Evolutionary conservation across 2,888 invertebrate species (phyloP).

Genomic region (Neoascia interrupta): DNA sequence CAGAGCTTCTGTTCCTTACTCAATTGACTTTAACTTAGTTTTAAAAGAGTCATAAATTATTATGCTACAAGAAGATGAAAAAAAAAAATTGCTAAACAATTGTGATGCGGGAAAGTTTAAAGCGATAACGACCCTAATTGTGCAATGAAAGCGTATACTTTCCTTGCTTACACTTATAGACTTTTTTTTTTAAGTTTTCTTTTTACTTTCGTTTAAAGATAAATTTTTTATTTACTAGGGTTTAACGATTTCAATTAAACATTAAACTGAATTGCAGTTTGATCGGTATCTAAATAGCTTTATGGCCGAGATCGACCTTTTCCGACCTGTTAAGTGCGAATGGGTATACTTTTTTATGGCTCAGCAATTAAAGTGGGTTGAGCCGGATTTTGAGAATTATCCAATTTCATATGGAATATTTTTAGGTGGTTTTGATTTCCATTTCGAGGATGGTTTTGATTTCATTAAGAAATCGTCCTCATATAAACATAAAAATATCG

Average conservation of each 20-base stretch:
- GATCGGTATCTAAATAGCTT: neutral
- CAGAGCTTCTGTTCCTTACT: no score
- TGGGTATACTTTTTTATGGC: no score
- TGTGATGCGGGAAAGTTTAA: conserved; percentile 44
- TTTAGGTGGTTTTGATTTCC: no score
- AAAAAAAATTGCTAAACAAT: no score
- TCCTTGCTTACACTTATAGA: conserved; percentile 25
- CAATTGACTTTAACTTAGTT: no score
- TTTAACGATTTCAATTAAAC: conserved; percentile 19
- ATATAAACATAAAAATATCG: no score
- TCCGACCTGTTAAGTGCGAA: conserved; percentile 18
- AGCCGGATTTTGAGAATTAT: neutral
- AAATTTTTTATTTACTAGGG: conserved; percentile 2
- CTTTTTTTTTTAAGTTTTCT: conserved; percentile 14
- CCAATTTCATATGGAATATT: no score
- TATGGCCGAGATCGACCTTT: conserved; percentile 9
- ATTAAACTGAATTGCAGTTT: conserved; percentile 8
- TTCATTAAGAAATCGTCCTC: no score
- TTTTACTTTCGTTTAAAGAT: conserved; percentile 45
- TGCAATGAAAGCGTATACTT: conserved; percentile 51
- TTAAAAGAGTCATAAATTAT: no score
- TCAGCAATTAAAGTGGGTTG: conserved; percentile 19
- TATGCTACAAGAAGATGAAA: no score
- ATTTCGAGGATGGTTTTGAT: no score
- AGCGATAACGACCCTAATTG: conserved; percentile 56